A percentile compares a stretch with the other conserved stretches of the same genome.
These are phyloP conservation scores for Porites lobata DNA, from an alignment of 92 coral and sea anemone species.

Conservation along the genomic window DNA sequence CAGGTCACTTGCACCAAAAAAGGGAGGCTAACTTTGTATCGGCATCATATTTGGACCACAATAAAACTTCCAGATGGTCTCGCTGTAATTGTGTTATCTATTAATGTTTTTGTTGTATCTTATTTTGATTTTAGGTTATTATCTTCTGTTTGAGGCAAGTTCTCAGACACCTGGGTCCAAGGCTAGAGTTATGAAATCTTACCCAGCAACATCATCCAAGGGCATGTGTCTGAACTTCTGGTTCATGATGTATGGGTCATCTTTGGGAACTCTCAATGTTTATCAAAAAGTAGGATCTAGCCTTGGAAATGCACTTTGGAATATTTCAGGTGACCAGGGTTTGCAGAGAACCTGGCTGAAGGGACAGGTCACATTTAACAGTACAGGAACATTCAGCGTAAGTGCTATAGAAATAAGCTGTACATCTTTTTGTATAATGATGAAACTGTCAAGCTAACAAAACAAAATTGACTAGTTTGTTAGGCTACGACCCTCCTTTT, in stretches of 20 bases:
- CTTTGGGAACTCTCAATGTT: constrained; percentile 84
- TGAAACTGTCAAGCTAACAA: too few relatives aligned
- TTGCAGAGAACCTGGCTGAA: constrained; percentile 83
- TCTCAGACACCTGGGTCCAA: constrained; percentile 60
- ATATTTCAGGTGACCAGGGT: constrained; percentile 83
- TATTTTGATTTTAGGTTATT: constrained; percentile 70
- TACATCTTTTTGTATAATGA: background rate
- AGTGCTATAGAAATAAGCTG: constrained; percentile 7
- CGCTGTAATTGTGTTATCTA: too few relatives aligned
- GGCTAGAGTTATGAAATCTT: constrained; percentile 75
- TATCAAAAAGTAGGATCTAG: constrained; percentile 76
- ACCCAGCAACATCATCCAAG: constrained; percentile 44
- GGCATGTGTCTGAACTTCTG: constrained; percentile 87
- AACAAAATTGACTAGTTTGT: too few relatives aligned
- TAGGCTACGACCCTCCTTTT: too few relatives aligned
- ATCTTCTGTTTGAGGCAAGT: constrained; percentile 77
- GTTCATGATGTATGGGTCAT: constrained; percentile 92
- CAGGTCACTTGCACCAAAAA: too few relatives aligned
- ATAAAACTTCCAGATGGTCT: too few relatives aligned
- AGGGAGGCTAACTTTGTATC: too few relatives aligned
- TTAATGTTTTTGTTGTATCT: too few relatives aligned
- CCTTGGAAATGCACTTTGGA: constrained; percentile 79
- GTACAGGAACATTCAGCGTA: constrained; percentile 78
- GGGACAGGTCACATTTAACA: constrained; percentile 80
- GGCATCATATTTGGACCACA: too few relatives aligned